These are phyloP conservation scores for Criorhina ranunculi DNA, from an alignment of 2,888 invertebrate genomes.

Conservation along the genomic window DNA sequence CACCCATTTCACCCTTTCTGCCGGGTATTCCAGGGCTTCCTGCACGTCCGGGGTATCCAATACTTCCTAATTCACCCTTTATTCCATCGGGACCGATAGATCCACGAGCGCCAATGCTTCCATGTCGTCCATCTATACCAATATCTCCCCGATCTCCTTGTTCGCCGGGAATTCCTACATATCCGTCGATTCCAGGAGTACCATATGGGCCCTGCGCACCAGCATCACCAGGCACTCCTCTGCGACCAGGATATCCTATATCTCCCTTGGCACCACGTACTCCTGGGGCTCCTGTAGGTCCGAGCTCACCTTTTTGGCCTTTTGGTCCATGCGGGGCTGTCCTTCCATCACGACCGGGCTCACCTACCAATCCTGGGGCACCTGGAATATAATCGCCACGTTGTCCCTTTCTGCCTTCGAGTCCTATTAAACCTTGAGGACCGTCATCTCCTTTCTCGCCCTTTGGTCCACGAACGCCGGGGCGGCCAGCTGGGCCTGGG, in stretches of 20 bases:
- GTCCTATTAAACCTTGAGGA: conserved; percentile 86
- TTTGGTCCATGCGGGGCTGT: conserved; percentile 82
- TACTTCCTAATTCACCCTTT: conserved; percentile 81
- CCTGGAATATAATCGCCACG: conserved; percentile 84
- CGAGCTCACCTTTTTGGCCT: conserved; percentile 85
- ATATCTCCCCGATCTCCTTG: conserved; percentile 86
- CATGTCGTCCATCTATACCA: conserved; percentile 85
- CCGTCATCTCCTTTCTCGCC: conserved; percentile 87
- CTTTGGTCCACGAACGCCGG: conserved; percentile 86
- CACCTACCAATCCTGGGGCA: conserved; percentile 80
- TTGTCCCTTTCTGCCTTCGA: conserved; percentile 86
- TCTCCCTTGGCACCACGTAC: conserved; percentile 84
- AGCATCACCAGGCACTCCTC: conserved; percentile 84
- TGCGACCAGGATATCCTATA: conserved; percentile 85
- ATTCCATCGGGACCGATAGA: conserved; percentile 80
- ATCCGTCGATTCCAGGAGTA: conserved; percentile 79
- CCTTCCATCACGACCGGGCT: conserved; percentile 84
- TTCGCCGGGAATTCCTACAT: conserved; percentile 81
- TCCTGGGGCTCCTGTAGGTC: conserved; percentile 81
- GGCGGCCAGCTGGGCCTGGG: conserved; percentile 84
- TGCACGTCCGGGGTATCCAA: conserved; percentile 80
- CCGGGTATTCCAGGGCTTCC: conserved; percentile 80
- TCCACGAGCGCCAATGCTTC: conserved; percentile 84
- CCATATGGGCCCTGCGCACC: conserved; percentile 82
- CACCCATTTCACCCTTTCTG: conserved; percentile 81